These are phyloP conservation scores for Edolisoma coerulescens DNA, from an alignment of 2,113 vertebrate species.

Conservation along the genomic window DNA sequence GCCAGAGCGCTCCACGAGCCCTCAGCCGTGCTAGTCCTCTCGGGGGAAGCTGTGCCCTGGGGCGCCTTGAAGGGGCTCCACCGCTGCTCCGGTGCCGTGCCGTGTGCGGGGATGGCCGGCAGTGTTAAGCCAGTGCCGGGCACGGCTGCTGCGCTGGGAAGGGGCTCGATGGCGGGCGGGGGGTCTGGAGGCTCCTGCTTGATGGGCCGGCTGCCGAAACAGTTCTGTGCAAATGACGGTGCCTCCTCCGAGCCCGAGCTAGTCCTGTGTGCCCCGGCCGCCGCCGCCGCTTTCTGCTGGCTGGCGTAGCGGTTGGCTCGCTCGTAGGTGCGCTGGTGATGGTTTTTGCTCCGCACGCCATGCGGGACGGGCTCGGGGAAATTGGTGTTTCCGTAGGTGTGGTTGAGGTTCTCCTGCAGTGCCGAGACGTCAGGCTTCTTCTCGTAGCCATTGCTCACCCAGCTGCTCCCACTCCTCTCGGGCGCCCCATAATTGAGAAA, in stretches of 20 bases:
- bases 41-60: constrained; percentile 60
- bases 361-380: constrained; percentile 71
- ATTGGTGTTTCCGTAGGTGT: constrained; percentile 67
- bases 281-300: constrained; percentile 32
- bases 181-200: constrained; percentile 91
- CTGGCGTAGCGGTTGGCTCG: constrained; percentile 64
- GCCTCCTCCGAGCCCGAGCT: constrained; percentile 68
- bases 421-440: constrained; percentile 85
- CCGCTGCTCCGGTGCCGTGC: constrained; percentile 40
- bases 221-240: constrained; percentile 72
- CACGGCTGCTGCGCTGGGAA: constrained; percentile 16
- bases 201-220: constrained; percentile 74
- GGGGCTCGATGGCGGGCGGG: constrained; percentile 68
- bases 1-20: constrained; percentile 67
- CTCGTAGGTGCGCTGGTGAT: constrained; percentile 78
- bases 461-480: constrained; percentile 64
- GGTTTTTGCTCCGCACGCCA: constrained; percentile 57
- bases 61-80: constrained; percentile 82
- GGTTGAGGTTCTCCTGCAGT: constrained; percentile 81
- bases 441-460: constrained; percentile 74
- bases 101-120: constrained; percentile 14
- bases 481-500: constrained; percentile 81
- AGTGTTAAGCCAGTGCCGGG: not conserved
- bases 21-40: constrained; percentile 69
- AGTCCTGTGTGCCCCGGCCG: constrained; percentile 42